Evolutionary conservation across 2,888 invertebrate genomes (phyloP).

Genomic region (Epirrita christyi): DNA sequence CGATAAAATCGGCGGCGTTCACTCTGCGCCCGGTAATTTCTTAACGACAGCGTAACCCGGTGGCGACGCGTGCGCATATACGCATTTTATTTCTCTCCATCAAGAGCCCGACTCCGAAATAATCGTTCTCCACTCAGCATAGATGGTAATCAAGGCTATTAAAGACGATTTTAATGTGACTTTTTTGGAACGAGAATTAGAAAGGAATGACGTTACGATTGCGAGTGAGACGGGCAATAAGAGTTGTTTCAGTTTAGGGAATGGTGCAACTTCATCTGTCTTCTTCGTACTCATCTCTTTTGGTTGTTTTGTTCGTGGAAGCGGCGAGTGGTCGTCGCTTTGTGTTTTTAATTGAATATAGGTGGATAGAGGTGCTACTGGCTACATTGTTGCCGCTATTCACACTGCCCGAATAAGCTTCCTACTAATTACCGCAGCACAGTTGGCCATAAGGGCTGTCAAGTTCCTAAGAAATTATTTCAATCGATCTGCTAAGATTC

Average conservation of each 20-base stretch:
- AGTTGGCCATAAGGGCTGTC: conserved; percentile 58
- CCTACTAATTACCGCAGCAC: conserved; percentile 69
- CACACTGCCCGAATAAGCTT: conserved; percentile 70
- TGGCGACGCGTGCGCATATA: conserved; percentile 81
- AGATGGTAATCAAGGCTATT: conserved; percentile 84
- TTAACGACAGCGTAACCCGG: conserved; percentile 84
- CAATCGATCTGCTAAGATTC: conserved; percentile 13
- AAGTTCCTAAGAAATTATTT: conserved; percentile 3
- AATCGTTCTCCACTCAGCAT: conserved; percentile 82
- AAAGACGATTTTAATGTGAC: conserved; percentile 78
- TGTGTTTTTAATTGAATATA: conserved; percentile 74
- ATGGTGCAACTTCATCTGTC: conserved; percentile 31
- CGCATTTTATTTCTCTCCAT: conserved; percentile 80
- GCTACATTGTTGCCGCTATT: conserved; percentile 70
- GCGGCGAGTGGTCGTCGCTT: conserved; percentile 50
- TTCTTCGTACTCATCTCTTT: conserved; percentile 35
- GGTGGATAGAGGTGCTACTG: conserved; percentile 63
- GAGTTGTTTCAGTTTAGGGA: conserved; percentile 39
- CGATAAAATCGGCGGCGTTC: conserved; percentile 83
- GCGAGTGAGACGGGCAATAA: conserved; percentile 44
- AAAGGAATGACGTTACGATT: conserved; percentile 53
- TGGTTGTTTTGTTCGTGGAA: conserved; percentile 45
- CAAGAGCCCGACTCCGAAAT: conserved; percentile 78
- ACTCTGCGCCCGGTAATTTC: conserved; percentile 79
- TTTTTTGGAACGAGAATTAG: conserved; percentile 71